Evolutionary conservation across 2,888 invertebrate species (phyloP), one percentile per base, ranked within the genome.

Genomic region (Argyresthia goedartella): DNA sequence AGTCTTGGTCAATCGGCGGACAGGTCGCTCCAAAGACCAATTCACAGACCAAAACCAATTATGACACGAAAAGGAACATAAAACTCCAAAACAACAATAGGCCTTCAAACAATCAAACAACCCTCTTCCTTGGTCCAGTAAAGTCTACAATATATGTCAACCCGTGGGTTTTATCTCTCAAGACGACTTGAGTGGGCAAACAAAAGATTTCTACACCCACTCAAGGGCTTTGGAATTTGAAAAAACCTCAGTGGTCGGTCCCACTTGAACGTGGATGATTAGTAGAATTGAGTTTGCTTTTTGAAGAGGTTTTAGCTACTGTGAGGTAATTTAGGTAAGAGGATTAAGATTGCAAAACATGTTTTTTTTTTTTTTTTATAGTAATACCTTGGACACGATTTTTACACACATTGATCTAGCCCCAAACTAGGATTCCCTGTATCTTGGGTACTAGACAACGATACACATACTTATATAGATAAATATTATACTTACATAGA

Each of bases 191-290:
- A 67, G 67, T 64, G 62, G 56, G 69, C 67, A 74, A 77, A 78
- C 76, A 77, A 77, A 70, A 67, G 65, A 65, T 67, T 65, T 64
- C 62, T 63, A 66, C 71, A 69, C 68, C 72, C 71, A 67, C 75
- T 76, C 60, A 60, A 71, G 54, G 59, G 59, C 51, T 60, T 57
- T 55, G 62, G 62, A 67, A 69, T 70, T n/a, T n/a, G 65, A 75
- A 71, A 60, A 62, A 60, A 63, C 64, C 61, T 66, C 58, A 53
- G 62, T 60, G 62, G 60, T 46, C 8, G 54, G 57, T 62, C 63
- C n/a, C 65, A 67, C 74, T 78, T 62, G 63, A 71, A 67, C 49
- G 45, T 45, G 11, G 25, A 39, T 11, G n/a, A 39, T 39, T 39
- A 9, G 39, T 6, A 39, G 39, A 39, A 39, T 39, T 36, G 7